Conservation (phyloP, 2,888 invertebrate genomes). For the Cataglyphis rosenhaueri region DNA sequence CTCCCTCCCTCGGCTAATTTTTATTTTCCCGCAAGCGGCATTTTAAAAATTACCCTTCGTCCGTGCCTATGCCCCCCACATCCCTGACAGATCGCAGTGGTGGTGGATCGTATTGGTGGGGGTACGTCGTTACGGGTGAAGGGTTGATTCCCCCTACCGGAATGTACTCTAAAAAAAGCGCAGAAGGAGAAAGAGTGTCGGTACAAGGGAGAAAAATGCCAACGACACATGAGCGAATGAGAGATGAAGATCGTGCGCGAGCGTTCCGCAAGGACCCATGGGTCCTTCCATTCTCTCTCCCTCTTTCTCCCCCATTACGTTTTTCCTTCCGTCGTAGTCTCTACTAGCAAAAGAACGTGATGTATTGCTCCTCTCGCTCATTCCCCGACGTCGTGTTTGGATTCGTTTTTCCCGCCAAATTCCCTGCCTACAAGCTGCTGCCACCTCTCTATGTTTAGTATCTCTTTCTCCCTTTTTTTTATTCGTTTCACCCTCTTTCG, state of each 20-base stretch:
- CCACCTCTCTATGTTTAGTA: conserved; percentile 76
- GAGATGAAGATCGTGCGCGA: conserved; percentile 11
- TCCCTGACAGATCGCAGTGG: conserved; percentile 14
- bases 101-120: conserved; percentile 56
- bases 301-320: conserved; percentile 67
- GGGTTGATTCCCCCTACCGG: conserved; percentile 65
- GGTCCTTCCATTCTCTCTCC: conserved; percentile 48
- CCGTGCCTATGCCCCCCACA: conserved; percentile 48
- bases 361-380: conserved; percentile 81
- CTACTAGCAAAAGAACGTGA: conserved; percentile 79
- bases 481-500: not conserved
- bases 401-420: conserved; percentile 84
- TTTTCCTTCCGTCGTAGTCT: conserved; percentile 59
- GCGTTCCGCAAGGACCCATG: conserved; percentile 33
- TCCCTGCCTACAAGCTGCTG: conserved; percentile 78
- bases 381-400: conserved; percentile 80
- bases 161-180: conserved; percentile 54
- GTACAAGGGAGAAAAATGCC: conserved; percentile 57
- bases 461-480: conserved; percentile 58
- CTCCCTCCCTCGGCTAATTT: conserved; percentile 78
- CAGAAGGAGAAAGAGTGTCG: conserved; percentile 54
- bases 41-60: conserved; percentile 83
- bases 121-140: conserved; percentile 51
- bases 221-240: conserved; percentile 13
- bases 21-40: conserved; percentile 83